Evolutionary conservation across 2,113 vertebrate species (phyloP).

Genomic region (Mus pahari): DNA sequence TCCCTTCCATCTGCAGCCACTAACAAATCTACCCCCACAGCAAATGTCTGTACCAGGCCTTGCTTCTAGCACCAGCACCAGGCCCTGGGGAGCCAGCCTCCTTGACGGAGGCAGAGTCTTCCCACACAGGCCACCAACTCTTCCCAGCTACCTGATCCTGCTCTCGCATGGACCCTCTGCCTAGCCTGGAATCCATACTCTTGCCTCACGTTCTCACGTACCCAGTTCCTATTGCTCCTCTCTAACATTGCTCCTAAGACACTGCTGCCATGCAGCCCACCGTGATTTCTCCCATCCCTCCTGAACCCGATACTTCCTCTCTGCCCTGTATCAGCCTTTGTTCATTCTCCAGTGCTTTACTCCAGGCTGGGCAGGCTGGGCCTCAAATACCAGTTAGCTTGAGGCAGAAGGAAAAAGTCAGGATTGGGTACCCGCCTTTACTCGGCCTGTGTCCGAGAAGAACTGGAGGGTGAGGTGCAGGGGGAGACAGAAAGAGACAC

Average conservation of each 20-base stretch:
- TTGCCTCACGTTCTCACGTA: not conserved
- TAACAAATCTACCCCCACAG: not conserved
- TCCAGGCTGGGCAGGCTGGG: not conserved
- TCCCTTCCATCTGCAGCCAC: not conserved
- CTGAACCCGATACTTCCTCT: not conserved
- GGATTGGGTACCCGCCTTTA: not conserved
- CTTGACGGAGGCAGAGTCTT: not conserved
- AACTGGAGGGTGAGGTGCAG: not conserved
- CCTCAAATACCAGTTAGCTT: not conserved
- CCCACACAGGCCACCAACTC: not conserved
- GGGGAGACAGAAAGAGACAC: not conserved
- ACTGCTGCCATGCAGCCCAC: not conserved
- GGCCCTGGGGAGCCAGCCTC: not conserved
- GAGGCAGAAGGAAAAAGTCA: not conserved
- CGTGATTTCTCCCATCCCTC: not conserved
- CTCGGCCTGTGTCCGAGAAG: not conserved
- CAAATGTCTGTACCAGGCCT: not conserved
- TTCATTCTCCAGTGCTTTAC: not conserved
- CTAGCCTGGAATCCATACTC: not conserved
- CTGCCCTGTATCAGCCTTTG: fast-evolving
- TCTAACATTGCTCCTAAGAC: not conserved
- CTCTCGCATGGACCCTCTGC: not conserved
- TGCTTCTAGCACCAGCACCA: no score
- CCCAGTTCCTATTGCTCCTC: not conserved
- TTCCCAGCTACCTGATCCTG: not conserved